These are phyloP conservation scores for Pleuronectes platessa DNA, from an alignment of 2,113 vertebrate species.

Conservation along the genomic window DNA sequence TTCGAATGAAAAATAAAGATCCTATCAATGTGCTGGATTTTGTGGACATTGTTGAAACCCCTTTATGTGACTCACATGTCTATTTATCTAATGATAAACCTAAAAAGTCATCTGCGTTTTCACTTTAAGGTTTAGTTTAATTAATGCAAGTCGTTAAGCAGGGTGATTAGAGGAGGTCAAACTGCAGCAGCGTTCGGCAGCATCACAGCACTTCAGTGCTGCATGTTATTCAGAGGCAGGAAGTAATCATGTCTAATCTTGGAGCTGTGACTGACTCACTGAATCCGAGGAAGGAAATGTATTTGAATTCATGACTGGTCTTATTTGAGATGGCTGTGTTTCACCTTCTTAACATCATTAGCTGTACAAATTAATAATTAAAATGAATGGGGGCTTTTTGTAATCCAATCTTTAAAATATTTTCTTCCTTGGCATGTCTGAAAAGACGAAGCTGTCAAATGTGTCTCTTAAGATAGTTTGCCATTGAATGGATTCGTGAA, in stretches of 20 bases:
- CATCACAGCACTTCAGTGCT: conserved; percentile 4
- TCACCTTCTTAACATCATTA: no score
- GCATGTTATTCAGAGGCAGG: conserved; percentile 11
- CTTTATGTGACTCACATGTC: background rate
- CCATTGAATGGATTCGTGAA: background rate
- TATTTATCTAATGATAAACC: background rate
- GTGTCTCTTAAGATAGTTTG: background rate
- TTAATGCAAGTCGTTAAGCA: background rate
- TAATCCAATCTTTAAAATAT: no score
- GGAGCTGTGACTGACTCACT: conserved; percentile 1
- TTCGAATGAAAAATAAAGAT: background rate
- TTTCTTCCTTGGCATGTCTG: no score
- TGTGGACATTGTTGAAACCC: background rate
- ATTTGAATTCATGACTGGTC: conserved; percentile 11
- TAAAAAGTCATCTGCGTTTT: background rate
- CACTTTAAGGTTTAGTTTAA: background rate
- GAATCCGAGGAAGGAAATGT: background rate
- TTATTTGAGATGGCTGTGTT: background rate
- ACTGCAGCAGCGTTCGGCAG: background rate
- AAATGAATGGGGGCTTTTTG: no score
- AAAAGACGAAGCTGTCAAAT: background rate
- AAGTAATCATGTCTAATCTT: conserved; percentile 18
- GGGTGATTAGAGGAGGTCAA: conserved; percentile 15
- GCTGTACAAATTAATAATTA: background rate
- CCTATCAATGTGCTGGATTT: background rate